Evolutionary conservation across 2,113 vertebrate genomes (phyloP).

Genomic region (Hylia prasina): DNA sequence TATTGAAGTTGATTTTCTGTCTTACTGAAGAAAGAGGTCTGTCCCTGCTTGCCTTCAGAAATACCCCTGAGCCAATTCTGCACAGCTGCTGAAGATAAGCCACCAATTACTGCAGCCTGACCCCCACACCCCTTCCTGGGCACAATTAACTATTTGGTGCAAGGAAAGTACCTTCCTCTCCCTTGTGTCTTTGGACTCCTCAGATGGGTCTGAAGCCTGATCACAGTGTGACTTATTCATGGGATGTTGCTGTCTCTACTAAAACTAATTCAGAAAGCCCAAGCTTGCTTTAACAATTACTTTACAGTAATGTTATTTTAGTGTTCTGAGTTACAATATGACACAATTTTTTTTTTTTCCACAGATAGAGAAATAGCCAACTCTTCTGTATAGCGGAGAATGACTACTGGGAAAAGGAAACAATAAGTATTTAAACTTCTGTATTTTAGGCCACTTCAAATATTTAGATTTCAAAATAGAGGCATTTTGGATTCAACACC

Average conservation of each 20-base stretch:
- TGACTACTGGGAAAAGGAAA: not conserved
- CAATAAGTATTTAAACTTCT: not conserved
- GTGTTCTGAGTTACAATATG: not conserved
- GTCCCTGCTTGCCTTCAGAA: not conserved
- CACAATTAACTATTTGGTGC: not conserved
- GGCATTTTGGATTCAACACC: not conserved
- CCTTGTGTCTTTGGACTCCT: not conserved
- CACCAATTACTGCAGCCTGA: not conserved
- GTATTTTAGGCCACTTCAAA: not conserved
- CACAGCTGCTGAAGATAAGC: not conserved
- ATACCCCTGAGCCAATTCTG: not conserved
- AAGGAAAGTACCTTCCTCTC: not conserved
- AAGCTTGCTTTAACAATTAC: not conserved
- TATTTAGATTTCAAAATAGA: not conserved
- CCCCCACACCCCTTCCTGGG: not conserved
- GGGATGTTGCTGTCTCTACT: not conserved
- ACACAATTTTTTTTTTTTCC: not conserved
- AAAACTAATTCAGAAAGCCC: not conserved
- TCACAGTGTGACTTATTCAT: not conserved
- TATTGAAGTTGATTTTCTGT: rapidly evolving
- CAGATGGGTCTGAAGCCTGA: not conserved
- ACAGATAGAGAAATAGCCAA: not conserved
- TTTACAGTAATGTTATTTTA: not conserved
- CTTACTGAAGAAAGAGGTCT: not conserved
- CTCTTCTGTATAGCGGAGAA: not conserved